Percentiles rank a stretch among this genome's conserved stretches.
These are phyloP conservation scores for Pocillopora damicornis DNA, from an alignment of 64 coral and sea anemone genomes.

Conservation along the genomic window DNA sequence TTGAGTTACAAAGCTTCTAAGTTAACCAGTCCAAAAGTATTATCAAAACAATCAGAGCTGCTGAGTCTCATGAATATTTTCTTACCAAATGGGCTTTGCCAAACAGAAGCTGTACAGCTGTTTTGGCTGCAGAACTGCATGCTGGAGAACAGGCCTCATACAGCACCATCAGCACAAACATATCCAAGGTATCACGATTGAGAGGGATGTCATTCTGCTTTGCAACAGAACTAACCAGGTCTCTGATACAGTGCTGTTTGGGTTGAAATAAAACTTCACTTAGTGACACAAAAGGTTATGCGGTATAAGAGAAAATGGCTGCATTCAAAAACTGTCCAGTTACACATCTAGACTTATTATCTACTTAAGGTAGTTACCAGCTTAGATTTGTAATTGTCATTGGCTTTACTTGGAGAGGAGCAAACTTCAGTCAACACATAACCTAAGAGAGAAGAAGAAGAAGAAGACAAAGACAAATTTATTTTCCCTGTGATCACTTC, in stretches of 20 bases:
- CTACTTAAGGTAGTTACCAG: slow-evolving; percentile 47
- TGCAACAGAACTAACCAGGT: slow-evolving; percentile 81
- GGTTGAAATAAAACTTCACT: background rate
- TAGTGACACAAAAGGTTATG: background rate
- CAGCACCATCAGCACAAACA: slow-evolving; percentile 78
- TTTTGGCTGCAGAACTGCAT: slow-evolving; percentile 79
- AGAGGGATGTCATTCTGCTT: slow-evolving; percentile 96
- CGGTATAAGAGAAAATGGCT: too few relatives aligned
- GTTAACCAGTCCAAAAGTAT: too few relatives aligned
- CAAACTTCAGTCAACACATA: slow-evolving; percentile 75
- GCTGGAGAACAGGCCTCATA: slow-evolving; percentile 92
- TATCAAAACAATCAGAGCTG: too few relatives aligned
- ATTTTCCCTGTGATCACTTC: background rate
- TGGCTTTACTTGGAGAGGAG: slow-evolving; percentile 84
- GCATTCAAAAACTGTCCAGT: too few relatives aligned
- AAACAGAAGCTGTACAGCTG: slow-evolving; percentile 98
- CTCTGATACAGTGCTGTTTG: slow-evolving; percentile 75
- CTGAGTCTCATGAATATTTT: background rate
- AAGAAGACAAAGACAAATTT: background rate
- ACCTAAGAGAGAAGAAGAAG: slow-evolving; percentile 27
- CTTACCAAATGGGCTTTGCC: slow-evolving; percentile 88
- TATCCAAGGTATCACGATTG: slow-evolving; percentile 83
- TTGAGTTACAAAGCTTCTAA: too few relatives aligned
- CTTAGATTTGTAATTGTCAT: slow-evolving; percentile 84
- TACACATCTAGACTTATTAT: too few relatives aligned